phyloP scores from a whole-genome alignment of 2,113 vertebrate genomes.

The Notiomystis cincta region DNA sequence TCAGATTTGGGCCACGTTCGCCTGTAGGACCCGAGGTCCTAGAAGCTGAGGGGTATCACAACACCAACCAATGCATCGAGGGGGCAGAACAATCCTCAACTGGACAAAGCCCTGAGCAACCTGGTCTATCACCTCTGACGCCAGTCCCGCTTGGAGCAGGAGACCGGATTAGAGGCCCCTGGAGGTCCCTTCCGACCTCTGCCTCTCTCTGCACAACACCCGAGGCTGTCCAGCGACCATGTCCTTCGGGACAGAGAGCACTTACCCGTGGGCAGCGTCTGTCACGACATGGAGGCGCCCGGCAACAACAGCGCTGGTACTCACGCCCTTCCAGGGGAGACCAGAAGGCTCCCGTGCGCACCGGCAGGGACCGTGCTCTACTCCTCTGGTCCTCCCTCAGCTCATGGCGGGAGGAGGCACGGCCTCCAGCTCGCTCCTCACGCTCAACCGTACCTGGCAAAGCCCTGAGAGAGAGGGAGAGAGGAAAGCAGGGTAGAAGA shows the following conservation, averaged over 20 bases:
- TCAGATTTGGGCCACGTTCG: background rate
- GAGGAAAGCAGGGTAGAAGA: slow-evolving; percentile 59
- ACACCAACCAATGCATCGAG: background rate
- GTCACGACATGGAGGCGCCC: background rate
- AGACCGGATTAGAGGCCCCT: background rate
- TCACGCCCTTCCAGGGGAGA: slow-evolving; percentile 43
- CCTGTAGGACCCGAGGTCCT: background rate
- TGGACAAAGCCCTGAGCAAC: background rate
- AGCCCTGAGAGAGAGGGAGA: slow-evolving; percentile 62
- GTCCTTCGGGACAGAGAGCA: background rate
- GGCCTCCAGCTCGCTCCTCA: slow-evolving; percentile 51
- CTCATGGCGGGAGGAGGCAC: slow-evolving; percentile 35
- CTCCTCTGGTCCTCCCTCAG: slow-evolving; percentile 52
- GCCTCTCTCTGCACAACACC: background rate
- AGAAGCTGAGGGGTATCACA: background rate
- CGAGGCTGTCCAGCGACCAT: background rate
- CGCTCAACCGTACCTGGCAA: slow-evolving; percentile 29
- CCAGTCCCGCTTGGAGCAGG: background rate
- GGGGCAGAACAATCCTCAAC: background rate
- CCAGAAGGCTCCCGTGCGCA: slow-evolving; percentile 23
- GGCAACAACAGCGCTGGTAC: slow-evolving; percentile 10
- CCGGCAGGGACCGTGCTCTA: background rate
- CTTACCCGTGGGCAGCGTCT: slow-evolving; percentile 30
- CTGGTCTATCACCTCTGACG: background rate
- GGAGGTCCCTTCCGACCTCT: background rate